Evolutionary conservation across 1,140 invertebrate species (phyloP).

Genomic region (Agrypnia vestita): DNA sequence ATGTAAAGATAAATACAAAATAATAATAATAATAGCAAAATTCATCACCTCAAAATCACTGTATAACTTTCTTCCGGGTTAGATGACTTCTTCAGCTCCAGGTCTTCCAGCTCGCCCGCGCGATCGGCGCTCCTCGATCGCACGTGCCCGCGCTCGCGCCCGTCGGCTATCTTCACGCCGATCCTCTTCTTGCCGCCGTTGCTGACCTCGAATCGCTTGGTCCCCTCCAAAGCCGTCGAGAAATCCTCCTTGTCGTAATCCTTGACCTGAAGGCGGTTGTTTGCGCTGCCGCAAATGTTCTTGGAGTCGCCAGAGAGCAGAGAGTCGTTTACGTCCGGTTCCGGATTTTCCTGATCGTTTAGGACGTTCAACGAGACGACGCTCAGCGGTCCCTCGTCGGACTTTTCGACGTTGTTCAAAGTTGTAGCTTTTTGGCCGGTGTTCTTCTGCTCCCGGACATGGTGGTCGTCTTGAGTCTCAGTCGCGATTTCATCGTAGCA

Average conservation of each 20-base stretch:
- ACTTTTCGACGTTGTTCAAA: constrained; percentile 62
- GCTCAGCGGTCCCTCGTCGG: constrained; percentile 67
- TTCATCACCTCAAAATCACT: constrained; percentile 74
- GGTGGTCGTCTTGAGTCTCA: constrained; percentile 78
- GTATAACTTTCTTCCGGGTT: constrained; percentile 79
- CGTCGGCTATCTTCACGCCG: constrained; percentile 16
- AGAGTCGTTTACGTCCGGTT: constrained; percentile 70
- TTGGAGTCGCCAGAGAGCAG: constrained; percentile 66
- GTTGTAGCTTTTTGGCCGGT: constrained; percentile 36
- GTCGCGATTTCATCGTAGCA: constrained; percentile 87
- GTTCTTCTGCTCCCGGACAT: constrained; percentile 67
- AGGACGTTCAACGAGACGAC: constrained; percentile 69
- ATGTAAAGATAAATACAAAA: no score
- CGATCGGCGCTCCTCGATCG: constrained; percentile 43
- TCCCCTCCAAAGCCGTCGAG: not conserved
- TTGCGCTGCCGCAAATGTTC: constrained; percentile 53
- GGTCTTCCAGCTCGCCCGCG: constrained; percentile 67
- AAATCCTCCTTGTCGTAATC: constrained; percentile 62
- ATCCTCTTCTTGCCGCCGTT: constrained; percentile 22
- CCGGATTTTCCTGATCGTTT: constrained; percentile 61
- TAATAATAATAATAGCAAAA: constrained; percentile 39
- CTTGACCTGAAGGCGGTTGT: constrained; percentile 70
- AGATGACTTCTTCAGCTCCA: constrained; percentile 66
- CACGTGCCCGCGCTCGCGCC: constrained; percentile 12
- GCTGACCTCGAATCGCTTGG: not conserved